These are phyloP conservation scores for Triops cancriformis DNA, from an alignment of 1,140 invertebrate genomes.

Conservation along the genomic window DNA sequence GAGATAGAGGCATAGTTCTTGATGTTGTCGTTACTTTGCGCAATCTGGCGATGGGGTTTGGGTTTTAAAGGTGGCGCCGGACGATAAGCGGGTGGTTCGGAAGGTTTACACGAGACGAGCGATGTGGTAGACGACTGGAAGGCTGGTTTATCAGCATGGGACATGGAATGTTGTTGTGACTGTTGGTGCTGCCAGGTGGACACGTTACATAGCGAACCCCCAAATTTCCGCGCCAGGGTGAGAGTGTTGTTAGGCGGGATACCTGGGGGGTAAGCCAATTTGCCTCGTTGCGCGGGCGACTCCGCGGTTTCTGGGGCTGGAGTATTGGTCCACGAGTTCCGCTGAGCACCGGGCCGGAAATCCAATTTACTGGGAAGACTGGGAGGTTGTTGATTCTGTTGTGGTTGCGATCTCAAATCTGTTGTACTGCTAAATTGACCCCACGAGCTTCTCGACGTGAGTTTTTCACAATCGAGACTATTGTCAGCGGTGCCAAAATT, in stretches of 20 bases:
- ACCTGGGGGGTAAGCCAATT: neutral
- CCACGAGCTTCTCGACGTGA: conserved; percentile 16
- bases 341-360: neutral
- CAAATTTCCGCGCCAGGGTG: conserved; percentile 20
- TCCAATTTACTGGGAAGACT: neutral
- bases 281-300: conserved; percentile 9
- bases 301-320: conserved; percentile 6
- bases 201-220: conserved; percentile 25
- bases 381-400: neutral
- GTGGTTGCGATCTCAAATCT: conserved; percentile 3
- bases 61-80: neutral
- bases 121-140: neutral
- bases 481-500: conserved; percentile 20
- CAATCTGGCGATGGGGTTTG: neutral
- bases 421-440: conserved; percentile 22
- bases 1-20: neutral
- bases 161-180: neutral
- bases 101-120: neutral
- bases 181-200: conserved; percentile 15
- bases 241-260: neutral
- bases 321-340: neutral
- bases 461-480: neutral
- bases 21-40: neutral
- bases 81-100: neutral
- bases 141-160: neutral